A percentile compares a stretch with the other conserved stretches of the same genome.
These are phyloP conservation scores for Petrocephalus schoutedeni DNA, from an alignment of 2,797 vertebrate species.

Conservation along the genomic window DNA sequence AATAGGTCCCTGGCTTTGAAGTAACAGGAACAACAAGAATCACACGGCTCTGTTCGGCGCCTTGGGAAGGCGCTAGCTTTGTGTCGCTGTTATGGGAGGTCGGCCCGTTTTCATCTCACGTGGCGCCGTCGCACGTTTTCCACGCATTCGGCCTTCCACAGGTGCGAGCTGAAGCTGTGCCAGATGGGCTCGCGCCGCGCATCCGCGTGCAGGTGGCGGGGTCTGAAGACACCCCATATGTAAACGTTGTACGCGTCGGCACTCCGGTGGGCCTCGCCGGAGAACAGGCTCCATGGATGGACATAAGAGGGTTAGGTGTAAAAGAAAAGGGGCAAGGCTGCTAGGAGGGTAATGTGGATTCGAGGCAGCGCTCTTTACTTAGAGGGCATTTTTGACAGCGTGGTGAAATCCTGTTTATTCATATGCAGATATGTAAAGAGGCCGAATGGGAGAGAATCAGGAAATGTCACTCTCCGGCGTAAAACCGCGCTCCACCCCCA, in stretches of 20 bases:
- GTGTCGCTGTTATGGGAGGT: slow-evolving; percentile 40
- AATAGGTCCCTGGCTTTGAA: slow-evolving; percentile 56
- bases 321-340: neutral
- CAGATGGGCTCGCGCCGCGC: slow-evolving; percentile 38
- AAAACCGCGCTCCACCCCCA: neutral
- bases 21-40: slow-evolving; percentile 44
- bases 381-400: neutral
- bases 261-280: neutral
- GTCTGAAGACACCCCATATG: neutral
- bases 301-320: neutral
- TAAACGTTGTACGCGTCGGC: neutral
- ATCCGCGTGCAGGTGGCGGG: slow-evolving; percentile 17
- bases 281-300: neutral
- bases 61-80: slow-evolving; percentile 51
- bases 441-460: neutral
- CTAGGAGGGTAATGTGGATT: neutral
- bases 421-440: neutral
- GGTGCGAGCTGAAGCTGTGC: slow-evolving; percentile 54
- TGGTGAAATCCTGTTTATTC: neutral
- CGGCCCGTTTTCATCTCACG: slow-evolving; percentile 46
- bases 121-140: slow-evolving; percentile 49
- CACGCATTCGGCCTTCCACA: slow-evolving; percentile 38
- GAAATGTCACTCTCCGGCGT: neutral
- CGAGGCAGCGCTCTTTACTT: neutral
- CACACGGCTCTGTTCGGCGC: slow-evolving; percentile 39